Evolutionary conservation across 2,797 vertebrate species (phyloP), one percentile per base, ranked within the genome.

Genomic region (Kryptolebias ocellatus): DNA sequence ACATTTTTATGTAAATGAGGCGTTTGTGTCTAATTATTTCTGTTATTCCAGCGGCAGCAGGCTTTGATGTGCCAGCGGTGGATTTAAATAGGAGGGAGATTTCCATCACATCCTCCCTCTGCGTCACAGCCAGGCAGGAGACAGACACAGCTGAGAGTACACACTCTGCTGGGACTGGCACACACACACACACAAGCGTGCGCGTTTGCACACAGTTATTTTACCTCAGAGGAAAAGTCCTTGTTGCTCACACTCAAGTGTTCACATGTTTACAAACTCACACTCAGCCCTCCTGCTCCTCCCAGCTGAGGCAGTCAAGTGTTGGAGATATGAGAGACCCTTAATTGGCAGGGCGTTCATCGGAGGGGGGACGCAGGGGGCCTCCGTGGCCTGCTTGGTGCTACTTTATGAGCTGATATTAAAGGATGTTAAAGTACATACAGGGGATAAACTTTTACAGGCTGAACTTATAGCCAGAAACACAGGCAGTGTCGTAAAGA

Each of bases 41-140:
- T 93, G 89, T 92, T 92, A 93, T 92, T 93, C 87, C 89, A 90
- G 83, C 82, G 82, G 90, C 79, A 83, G 93, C 93, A 91, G 93
- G 94, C 96, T 98, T 97, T 97, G 96, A 98, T 96, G 95, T 96
- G 94, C 95, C 95, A 94, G 95, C 95, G 95, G 95, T 96, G 95
- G 96, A 95, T 98, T 96, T 96, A 98, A 97, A 97, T 95, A 95
- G 95, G 94, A 95, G 94, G 93, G 92, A 95, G 95, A 96, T 98
- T 96, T 95, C 94, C 95, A 96, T 96, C 95, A 90, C 94, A 94
- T 96, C 94, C 94, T 95, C 95, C 95, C 95, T 91, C 92, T 94
- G 95, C 95, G 93, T 94, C 94, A 95, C 94, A 93, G 92, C 92
- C 95, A 95, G 94, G 92, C 92, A 95, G 93, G 95, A 96, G 95